Percentiles rank a stretch among this genome's conserved stretches.
Evolutionary conservation across 1,140 invertebrate species (phyloP).

Genomic region (Drosophila biarmipes): DNA sequence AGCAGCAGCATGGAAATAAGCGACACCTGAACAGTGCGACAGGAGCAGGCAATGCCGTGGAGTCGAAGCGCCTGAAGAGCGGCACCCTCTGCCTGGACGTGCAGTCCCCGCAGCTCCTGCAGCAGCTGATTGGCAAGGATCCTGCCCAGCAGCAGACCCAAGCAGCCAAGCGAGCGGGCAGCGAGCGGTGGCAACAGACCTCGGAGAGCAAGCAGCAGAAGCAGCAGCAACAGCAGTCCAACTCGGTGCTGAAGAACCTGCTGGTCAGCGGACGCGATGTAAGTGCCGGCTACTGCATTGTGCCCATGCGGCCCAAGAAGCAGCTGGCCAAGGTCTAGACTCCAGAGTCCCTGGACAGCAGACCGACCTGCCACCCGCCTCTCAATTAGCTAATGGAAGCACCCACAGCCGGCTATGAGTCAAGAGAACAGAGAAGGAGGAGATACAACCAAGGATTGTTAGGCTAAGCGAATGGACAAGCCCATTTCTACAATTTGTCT

Average conservation of each 20-base stretch:
- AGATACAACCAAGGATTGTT: slow-evolving; percentile 43
- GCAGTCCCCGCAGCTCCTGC: slow-evolving; percentile 70
- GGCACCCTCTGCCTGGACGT: slow-evolving; percentile 54
- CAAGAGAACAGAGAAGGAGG: background rate
- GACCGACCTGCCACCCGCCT: slow-evolving; percentile 28
- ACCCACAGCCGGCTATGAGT: slow-evolving; percentile 51
- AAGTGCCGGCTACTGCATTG: slow-evolving; percentile 94
- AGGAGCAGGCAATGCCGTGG: slow-evolving; percentile 44
- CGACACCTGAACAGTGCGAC: slow-evolving; percentile 64
- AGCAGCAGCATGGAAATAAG: slow-evolving; percentile 70
- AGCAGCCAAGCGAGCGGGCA: slow-evolving; percentile 47
- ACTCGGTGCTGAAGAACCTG: slow-evolving; percentile 93
- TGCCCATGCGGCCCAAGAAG: slow-evolving; percentile 87
- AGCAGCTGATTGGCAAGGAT: slow-evolving; percentile 68
- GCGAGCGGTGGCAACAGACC: slow-evolving; percentile 59
- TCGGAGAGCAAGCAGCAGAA: slow-evolving; percentile 57
- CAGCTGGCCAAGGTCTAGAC: slow-evolving; percentile 79
- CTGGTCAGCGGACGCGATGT: slow-evolving; percentile 96
- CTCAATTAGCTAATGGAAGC: slow-evolving; percentile 50
- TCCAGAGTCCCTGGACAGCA: slow-evolving; percentile 41
- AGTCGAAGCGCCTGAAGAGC: slow-evolving; percentile 77
- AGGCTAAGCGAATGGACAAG: slow-evolving; percentile 53
- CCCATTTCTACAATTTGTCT: slow-evolving; percentile 73
- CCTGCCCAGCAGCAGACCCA: slow-evolving; percentile 39
- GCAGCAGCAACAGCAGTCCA: slow-evolving; percentile 64